Base-by-base conservation (phyloP, 2,888 invertebrate species). In the Kuschelorhynchus macadamiae region DNA sequence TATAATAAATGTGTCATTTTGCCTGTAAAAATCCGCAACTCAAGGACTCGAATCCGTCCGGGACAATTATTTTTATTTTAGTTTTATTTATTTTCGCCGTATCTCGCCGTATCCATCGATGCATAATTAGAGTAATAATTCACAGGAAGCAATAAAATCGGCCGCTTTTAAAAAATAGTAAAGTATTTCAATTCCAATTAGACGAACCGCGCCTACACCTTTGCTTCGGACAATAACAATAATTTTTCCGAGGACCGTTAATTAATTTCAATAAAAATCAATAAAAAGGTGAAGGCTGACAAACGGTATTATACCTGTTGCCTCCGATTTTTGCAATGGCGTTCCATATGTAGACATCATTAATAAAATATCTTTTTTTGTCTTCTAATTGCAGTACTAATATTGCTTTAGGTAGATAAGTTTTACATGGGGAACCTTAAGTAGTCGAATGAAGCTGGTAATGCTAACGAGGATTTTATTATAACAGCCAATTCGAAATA, bases 211-310 rank as follows among this genome's bases (percentile, higher is more conserved):
- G 59, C 66, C 66, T 53, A 66, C 66, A 46, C 59, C 42, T 32
- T 53, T 44, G 52, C 53, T 50, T 57, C 30, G 47, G 52, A 60
- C 66, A 56, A 61, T 62, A 67, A 67, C 62, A 56, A 67, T 61
- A 62, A 62, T 62, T 64, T 67, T 62, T 67, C 67, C 30, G 56
- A 50, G 50, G 67, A 55, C 67, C 50, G 55, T 67, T 67, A 67
- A 67, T 67, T 67, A 67, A 62, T 67, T 50, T 67, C 56, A 67
- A 67, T 67, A 67, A 67, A 67, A 67, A 47, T 62, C 52, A 4
- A 18, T 52, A 67, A 56, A 62, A 67, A 67, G 67, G 67, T 67
- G 67, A 67, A 67, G 67, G 67, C 21, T 67, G 41, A 25, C 9
- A 61, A 59, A 61, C 61, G 44, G 61, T 61, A 52, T 42, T 61